A percentile compares a stretch with the other conserved stretches of the same genome.
Evolutionary conservation across 2,113 vertebrate genomes (phyloP).

Genomic region (Oreochromis tanganicae): DNA sequence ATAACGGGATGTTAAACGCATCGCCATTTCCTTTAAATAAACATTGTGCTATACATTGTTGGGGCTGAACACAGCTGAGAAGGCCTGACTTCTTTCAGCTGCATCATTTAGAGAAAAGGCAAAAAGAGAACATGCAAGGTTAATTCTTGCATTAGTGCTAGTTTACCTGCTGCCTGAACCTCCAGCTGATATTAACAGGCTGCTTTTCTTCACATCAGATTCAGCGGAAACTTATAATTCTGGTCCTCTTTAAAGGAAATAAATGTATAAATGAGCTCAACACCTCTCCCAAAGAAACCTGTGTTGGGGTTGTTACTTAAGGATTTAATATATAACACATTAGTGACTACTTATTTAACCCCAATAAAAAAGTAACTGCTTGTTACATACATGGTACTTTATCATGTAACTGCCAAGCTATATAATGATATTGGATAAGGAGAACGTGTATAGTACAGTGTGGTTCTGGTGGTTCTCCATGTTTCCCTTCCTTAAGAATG

Average conservation of each 20-base stretch:
- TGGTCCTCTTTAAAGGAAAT: accelerated
- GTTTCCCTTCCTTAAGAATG: neutral
- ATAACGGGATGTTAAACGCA: accelerated
- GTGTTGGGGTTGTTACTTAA: neutral
- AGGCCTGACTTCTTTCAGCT: neutral
- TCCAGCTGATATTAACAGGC: neutral
- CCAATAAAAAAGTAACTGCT: neutral
- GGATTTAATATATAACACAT: neutral
- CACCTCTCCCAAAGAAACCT: neutral
- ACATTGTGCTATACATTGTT: neutral
- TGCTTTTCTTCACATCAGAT: neutral
- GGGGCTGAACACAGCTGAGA: neutral
- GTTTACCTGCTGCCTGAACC: neutral
- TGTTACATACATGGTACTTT: neutral
- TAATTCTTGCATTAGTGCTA: neutral
- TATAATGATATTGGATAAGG: neutral
- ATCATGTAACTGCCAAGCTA: neutral
- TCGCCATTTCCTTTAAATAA: neutral
- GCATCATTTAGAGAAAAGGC: neutral
- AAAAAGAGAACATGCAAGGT: neutral
- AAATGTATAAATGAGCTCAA: neutral
- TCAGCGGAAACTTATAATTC: neutral
- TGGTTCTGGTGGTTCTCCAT: neutral
- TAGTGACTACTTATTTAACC: neutral
- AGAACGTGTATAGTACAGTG: neutral